phyloP scores from a whole-genome alignment of 2,797 vertebrate species.

The Acanthurus lineatus region DNA sequence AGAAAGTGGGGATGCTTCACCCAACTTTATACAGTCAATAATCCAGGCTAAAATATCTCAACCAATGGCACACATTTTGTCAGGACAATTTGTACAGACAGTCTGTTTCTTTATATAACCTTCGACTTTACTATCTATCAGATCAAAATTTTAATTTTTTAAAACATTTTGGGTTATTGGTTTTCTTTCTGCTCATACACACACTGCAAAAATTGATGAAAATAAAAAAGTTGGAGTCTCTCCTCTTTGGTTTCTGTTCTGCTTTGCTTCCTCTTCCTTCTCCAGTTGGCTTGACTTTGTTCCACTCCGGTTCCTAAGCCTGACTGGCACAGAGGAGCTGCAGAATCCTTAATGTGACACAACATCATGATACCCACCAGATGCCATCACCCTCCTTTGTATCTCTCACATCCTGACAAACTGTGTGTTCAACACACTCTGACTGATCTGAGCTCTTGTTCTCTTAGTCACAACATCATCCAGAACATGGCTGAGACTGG shows the following conservation, averaged over 20 bases:
- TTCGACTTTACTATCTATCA: too few relatives aligned
- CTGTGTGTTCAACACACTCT: background rate
- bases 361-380: slow-evolving; percentile 40
- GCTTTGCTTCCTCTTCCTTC: background rate
- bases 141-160: too few relatives aligned
- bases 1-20: too few relatives aligned
- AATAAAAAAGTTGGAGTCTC: background rate
- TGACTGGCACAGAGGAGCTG: slow-evolving; percentile 26
- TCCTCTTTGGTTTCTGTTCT: background rate
- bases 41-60: too few relatives aligned
- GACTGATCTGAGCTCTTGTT: slow-evolving; percentile 41
- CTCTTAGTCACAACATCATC: slow-evolving; percentile 42
- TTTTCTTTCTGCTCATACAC: too few relatives aligned
- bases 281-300: slow-evolving; percentile 29
- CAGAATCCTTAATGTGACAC: slow-evolving; percentile 63
- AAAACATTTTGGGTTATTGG: too few relatives aligned
- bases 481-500: background rate
- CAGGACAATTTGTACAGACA: too few relatives aligned
- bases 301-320: slow-evolving; percentile 41
- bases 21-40: too few relatives aligned
- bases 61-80: too few relatives aligned
- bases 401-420: slow-evolving; percentile 34
- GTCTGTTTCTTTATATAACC: background rate
- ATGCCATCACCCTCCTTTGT: slow-evolving; percentile 12
- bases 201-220: too few relatives aligned